A percentile compares a stretch with the other conserved stretches of the same genome.
phyloP scores from a whole-genome alignment of 2,797 vertebrate species.

The Xenops minutus region DNA sequence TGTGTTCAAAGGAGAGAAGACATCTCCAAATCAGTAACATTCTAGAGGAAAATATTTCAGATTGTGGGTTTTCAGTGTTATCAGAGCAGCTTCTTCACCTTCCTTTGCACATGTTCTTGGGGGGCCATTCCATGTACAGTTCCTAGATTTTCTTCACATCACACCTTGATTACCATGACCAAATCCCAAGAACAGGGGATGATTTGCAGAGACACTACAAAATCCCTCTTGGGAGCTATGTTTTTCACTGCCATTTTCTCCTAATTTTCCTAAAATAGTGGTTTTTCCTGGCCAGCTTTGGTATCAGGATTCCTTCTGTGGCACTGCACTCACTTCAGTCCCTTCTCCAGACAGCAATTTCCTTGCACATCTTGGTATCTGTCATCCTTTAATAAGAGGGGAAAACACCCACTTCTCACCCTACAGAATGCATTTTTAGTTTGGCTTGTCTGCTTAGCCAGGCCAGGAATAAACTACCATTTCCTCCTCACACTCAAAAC shows the following conservation, averaged over 20 bases:
- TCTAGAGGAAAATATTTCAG: background rate
- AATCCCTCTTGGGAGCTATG: background rate
- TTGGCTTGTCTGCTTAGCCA: background rate
- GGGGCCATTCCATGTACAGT: background rate
- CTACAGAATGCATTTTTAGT: background rate
- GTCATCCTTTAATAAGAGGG: background rate
- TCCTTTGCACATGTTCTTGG: background rate
- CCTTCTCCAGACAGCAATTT: background rate
- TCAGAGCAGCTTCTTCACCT: background rate
- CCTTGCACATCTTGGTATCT: background rate
- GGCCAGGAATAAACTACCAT: background rate
- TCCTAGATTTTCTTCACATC: background rate
- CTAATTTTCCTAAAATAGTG: background rate
- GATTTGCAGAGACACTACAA: background rate
- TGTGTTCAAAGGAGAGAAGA: background rate
- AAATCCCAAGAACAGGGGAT: background rate
- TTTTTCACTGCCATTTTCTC: background rate
- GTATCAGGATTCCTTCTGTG: background rate
- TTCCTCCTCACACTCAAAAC: background rate
- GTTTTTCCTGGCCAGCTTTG: background rate
- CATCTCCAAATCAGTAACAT: background rate
- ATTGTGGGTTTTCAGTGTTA: background rate
- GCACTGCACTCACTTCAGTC: background rate
- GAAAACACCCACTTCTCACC: background rate
- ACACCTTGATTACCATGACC: background rate